Evolutionary conservation across 2,888 invertebrate species (phyloP), one percentile per base, ranked within the genome.

Genomic region (Megalurothrips usitatus): DNA sequence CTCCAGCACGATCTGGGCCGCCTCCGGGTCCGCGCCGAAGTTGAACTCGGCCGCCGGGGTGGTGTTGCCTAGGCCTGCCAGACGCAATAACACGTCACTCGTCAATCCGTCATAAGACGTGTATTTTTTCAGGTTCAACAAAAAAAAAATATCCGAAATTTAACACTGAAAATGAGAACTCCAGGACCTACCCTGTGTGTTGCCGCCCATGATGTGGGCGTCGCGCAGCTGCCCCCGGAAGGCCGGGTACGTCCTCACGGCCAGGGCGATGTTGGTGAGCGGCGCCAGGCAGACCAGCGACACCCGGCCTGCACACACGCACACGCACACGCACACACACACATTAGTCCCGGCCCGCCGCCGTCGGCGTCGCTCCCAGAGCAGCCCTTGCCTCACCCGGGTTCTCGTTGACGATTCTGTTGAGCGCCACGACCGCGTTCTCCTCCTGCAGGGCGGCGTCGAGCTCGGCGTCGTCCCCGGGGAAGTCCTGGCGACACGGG

Each of bases 171-270:
- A n/a, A n/a, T n/a, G n/a, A n/a, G n/a, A n/a, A n/a, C n/a, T n/a
- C n/a, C n/a, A n/a, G n/a, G n/a, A 17, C 17, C 6, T 88, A 94
- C 94, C 92, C 84, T 90, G 89, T 83, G 91, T 90, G 86, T 94
- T 93, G 82, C 96, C 95, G 12, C 95, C 96, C 90, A 94, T 95
- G 6, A 95, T 89, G 85, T 90, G 93, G 58, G 95, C 87, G 78
- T 92, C 91, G 82, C 92, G 91, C 0, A 95, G 86, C 83, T 91
- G 89, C 28, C 88, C 85, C 0, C 91, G 86, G 85, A 96, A 92
- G 8, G 89, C 86, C 0, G 92, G 90, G 84, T 93, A 93, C 84
- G 94, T 86, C 84, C 92, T 91, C 3, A 93, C 89, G 0, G 94
- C 92, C 82, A 95, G 85, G 0, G 95, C 96, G 79, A 95, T 88